Percentiles rank a stretch among this genome's conserved stretches.
phyloP scores from a whole-genome alignment of 64 coral and sea anemone species.

The Orbicella faveolata region DNA sequence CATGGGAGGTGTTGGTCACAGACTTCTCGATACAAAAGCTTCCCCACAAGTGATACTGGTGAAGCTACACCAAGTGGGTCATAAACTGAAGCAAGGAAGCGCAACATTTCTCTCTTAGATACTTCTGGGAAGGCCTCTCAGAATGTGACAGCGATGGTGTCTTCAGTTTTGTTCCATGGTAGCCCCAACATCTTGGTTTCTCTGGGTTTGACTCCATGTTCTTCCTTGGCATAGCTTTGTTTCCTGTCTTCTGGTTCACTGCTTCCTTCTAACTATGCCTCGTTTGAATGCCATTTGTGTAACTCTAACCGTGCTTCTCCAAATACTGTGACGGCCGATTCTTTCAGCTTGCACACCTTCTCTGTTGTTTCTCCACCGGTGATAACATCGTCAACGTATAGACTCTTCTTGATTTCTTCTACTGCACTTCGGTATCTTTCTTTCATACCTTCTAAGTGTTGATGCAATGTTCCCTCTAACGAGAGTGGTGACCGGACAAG shows the following conservation, averaged over 20 bases:
- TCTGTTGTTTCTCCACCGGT: constrained; percentile 40
- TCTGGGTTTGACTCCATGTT: constrained; percentile 26
- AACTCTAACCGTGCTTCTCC: constrained; percentile 23
- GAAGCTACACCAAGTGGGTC: constrained; percentile 22
- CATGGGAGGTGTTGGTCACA: constrained; percentile 35
- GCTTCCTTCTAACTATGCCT: neutral
- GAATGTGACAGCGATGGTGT: constrained; percentile 33
- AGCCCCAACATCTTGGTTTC: constrained; percentile 43
- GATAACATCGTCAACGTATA: constrained; percentile 67
- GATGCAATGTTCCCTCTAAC: constrained; percentile 33
- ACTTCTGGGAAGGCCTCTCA: neutral
- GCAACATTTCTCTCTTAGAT: constrained; percentile 35
- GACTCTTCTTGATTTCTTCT: constrained; percentile 52
- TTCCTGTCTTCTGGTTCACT: neutral
- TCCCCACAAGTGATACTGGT: constrained; percentile 14
- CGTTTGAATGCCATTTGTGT: constrained; percentile 59
- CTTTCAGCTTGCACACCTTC: constrained; percentile 15
- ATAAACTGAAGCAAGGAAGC: constrained; percentile 12
- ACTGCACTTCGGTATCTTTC: constrained; percentile 41
- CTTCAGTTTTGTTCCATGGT: constrained; percentile 29
- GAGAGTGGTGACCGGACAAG: constrained; percentile 54
- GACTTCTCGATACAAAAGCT: constrained; percentile 21
- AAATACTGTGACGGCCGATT: constrained; percentile 15
- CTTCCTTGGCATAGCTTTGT: constrained; percentile 40
- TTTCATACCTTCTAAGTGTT: constrained; percentile 1